Evolutionary conservation across 2,888 invertebrate genomes (phyloP).

Genomic region (Synanthedon andrenaeformis): DNA sequence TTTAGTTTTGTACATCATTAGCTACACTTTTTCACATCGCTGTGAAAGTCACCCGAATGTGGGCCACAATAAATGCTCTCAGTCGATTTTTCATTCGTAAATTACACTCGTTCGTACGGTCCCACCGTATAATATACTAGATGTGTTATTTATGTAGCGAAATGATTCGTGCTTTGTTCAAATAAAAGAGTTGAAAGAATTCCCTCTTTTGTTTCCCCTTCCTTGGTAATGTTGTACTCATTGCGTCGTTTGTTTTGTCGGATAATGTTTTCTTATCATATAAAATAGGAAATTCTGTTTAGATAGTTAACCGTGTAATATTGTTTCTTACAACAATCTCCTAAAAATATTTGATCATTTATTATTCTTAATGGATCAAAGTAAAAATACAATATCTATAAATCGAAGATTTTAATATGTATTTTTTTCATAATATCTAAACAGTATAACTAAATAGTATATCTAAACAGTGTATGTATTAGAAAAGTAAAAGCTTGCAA

Average conservation of each 20-base stretch:
- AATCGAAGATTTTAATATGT: too few relatives aligned
- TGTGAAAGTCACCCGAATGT: not conserved
- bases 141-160: conserved; percentile 33
- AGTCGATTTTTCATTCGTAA: conserved; percentile 43
- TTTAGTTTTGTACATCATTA: too few relatives aligned
- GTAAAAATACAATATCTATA: too few relatives aligned
- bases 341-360: not conserved
- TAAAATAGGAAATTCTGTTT: not conserved
- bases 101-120: conserved; percentile 35
- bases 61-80: conserved; percentile 9
- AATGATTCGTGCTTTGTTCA: conserved; percentile 22
- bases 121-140: conserved; percentile 24
- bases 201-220: conserved; percentile 9
- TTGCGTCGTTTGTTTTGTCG: not conserved
- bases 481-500: too few relatives aligned
- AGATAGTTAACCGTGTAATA: not conserved
- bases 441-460: too few relatives aligned
- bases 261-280: not conserved
- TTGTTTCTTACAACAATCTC: not conserved
- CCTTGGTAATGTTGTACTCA: conserved; percentile 2
- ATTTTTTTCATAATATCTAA: too few relatives aligned
- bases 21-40: not conserved
- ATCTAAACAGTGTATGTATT: too few relatives aligned
- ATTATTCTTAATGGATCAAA: too few relatives aligned
- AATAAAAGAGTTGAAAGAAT: conserved; percentile 21